Percentiles rank a stretch among this genome's conserved stretches.
Evolutionary conservation across 2,888 invertebrate genomes (phyloP).

Genomic region (Laothoe populi): DNA sequence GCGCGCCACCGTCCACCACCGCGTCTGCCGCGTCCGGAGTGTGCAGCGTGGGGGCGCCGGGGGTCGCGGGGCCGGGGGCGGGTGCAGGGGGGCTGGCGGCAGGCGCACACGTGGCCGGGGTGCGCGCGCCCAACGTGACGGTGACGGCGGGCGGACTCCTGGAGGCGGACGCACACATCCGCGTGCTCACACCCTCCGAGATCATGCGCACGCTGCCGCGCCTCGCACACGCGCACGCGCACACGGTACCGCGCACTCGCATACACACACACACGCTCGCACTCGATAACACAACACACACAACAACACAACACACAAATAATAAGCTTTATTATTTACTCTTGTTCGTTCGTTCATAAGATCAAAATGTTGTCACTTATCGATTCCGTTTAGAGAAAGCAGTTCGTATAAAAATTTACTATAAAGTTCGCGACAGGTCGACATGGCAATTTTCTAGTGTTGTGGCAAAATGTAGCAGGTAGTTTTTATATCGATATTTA

Average conservation of each 20-base stretch:
- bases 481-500: too few species aligned
- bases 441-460: too few species aligned
- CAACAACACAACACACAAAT: slow-evolving; percentile 35
- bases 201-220: slow-evolving; percentile 96
- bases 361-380: too few species aligned
- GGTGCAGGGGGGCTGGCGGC: slow-evolving; percentile 38
- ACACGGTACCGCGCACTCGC: slow-evolving; percentile 44
- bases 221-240: slow-evolving; percentile 88
- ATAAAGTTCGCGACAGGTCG: too few species aligned
- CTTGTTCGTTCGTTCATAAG: too few species aligned
- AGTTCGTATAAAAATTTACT: too few species aligned
- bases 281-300: slow-evolving; percentile 37
- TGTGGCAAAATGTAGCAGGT: too few species aligned
- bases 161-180: slow-evolving; percentile 91
- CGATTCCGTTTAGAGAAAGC: too few species aligned
- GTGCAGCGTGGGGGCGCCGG: slow-evolving; percentile 33
- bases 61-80: slow-evolving; percentile 43
- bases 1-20: slow-evolving; percentile 34
- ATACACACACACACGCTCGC: slow-evolving; percentile 39
- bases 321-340: slow-evolving; percentile 34
- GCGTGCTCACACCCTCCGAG: slow-evolving; percentile 95
- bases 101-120: slow-evolving; percentile 52
- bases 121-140: slow-evolving; percentile 88
- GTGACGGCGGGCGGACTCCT: slow-evolving; percentile 86
- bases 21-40: slow-evolving; percentile 33